phyloP scores from a whole-genome alignment of 2,888 invertebrate species.

The Drosophila aldrichi region DNA sequence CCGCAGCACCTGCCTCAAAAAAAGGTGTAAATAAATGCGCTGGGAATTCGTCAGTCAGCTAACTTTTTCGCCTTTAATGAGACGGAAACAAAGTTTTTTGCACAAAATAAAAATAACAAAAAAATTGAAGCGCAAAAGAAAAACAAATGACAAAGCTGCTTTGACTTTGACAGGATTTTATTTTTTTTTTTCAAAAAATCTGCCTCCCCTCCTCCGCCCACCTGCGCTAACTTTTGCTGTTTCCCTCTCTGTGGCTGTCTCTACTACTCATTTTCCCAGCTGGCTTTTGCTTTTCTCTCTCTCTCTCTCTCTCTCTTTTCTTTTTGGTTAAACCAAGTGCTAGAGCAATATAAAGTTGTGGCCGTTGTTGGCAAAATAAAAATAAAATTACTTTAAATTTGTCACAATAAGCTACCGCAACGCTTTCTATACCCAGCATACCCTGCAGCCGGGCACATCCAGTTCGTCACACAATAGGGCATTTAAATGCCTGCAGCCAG shows the following conservation, averaged over 20 bases:
- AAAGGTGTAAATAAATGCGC: conserved; percentile 80
- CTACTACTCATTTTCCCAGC: conserved; percentile 7
- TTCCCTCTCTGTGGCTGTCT: not conserved
- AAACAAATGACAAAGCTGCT: conserved; percentile 56
- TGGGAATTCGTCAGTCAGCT: conserved; percentile 70
- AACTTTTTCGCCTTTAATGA: conserved; percentile 72
- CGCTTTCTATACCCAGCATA: conserved; percentile 24
- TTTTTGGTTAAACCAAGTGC: conserved; percentile 38
- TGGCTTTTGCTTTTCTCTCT: conserved; percentile 22
- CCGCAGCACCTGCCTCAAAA: not conserved
- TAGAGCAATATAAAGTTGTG: conserved; percentile 67
- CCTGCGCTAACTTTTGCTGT: not conserved
- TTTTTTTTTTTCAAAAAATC: conserved; percentile 25
- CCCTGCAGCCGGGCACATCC: not conserved
- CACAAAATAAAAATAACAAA: conserved; percentile 21
- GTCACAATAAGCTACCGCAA: conserved; percentile 76
- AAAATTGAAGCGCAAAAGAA: conserved; percentile 30
- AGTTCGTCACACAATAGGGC: not conserved
- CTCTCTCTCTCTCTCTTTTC: conserved; percentile 19
- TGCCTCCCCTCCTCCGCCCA: not conserved
- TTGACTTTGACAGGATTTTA: conserved; percentile 62
- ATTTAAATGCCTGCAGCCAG: not conserved
- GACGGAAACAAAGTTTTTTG: conserved; percentile 76
- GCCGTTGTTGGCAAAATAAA: conserved; percentile 70
- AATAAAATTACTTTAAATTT: conserved; percentile 82